phyloP scores from a whole-genome alignment of 2,888 invertebrate species.

The Apotomis capreana region DNA sequence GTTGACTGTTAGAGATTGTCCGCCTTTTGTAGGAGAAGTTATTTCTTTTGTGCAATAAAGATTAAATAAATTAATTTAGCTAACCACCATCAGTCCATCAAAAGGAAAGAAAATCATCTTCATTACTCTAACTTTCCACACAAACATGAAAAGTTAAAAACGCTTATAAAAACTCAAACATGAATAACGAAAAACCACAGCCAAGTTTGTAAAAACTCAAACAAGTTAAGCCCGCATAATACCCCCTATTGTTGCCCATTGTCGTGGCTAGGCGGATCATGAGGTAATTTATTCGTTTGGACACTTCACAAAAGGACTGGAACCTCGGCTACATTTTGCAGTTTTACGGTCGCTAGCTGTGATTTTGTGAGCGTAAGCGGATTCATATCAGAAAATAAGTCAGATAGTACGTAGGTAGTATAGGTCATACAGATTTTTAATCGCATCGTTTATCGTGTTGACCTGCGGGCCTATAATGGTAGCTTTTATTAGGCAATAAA shows the following conservation, averaged over 20 bases:
- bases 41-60: no score
- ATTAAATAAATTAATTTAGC: neutral
- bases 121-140: neutral
- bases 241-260: slow-evolving; percentile 28
- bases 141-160: slow-evolving; percentile 4
- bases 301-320: slow-evolving; percentile 28
- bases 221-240: slow-evolving; percentile 36
- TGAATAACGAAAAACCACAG: slow-evolving; percentile 14
- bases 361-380: neutral
- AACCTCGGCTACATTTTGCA: slow-evolving; percentile 30
- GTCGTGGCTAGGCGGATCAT: slow-evolving; percentile 17
- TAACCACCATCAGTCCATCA: neutral
- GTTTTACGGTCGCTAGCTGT: slow-evolving; percentile 5
- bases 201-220: slow-evolving; percentile 36
- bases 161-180: slow-evolving; percentile 11
- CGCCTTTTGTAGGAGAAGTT: no score
- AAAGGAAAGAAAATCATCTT: neutral
- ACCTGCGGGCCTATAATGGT: no score
- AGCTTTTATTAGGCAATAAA: no score
- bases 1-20: no score
- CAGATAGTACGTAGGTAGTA: no score
- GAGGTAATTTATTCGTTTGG: slow-evolving; percentile 34
- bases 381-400: neutral
- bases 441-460: no score
- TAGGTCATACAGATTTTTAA: no score